Evolutionary conservation across 2,888 invertebrate species (phyloP), one percentile per base, ranked within the genome.

Genomic region (Galerucella nymphaeae): DNA sequence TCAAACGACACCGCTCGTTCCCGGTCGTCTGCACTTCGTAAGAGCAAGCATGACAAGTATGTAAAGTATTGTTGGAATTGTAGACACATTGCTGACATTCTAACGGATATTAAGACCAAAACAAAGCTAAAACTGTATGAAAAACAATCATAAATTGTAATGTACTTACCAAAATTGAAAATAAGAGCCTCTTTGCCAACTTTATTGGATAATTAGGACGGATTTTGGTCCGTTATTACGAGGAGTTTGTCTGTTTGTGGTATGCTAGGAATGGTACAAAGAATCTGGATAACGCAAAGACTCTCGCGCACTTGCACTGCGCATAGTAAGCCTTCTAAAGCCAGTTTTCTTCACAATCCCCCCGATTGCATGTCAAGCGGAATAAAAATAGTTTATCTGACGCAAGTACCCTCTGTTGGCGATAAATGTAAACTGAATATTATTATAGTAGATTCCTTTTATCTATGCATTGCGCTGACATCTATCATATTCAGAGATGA

Each of bases 211-310:
- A 90, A 91, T 91, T 91, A 91, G 90, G 89, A 89, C 88, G 89
- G 88, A 90, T 90, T 91, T 90, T 89, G 88, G 85, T 88, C 89
- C 90, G 90, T 90, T 90, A 90, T 91, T 90, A 90, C 90, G 88
- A 90, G 91, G 91, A 90, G 90, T 90, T 90, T 89, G 89, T 90
- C 90, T 90, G 90, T 90, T 91, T 90, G 90, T 94, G 95, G 95
- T 94, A 96, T 96, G 95, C 93, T 91, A 94, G 93, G 95, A 95
- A 96, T 96, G 95, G 93, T 94, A 95, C 94, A 95, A 95, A 95
- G 95, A 96, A 95, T 95, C 94, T 92, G 91, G 94, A 95, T 94
- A 94, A 95, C 95, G 95, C 94, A 93, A 91, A 91, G 90, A 89
- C 91, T 90, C 91, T 90, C 90, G 93, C 93, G 93, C 93, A 93